phyloP scores from a whole-genome alignment of 2,888 invertebrate genomes.

The Zhengitettix transpicula region DNA sequence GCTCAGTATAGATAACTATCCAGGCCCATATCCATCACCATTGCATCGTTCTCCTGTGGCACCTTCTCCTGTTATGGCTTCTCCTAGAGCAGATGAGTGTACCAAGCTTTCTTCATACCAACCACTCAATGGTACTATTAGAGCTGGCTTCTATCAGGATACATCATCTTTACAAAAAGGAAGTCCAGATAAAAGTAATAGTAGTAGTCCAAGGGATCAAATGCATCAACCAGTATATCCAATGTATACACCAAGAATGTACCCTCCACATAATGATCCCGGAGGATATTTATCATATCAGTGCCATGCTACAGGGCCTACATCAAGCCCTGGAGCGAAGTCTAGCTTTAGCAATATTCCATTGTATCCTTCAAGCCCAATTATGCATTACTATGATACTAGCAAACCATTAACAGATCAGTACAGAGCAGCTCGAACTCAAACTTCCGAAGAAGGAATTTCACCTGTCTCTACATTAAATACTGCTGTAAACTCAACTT shows the following conservation, averaged over 20 bases:
- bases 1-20: constrained; percentile 37
- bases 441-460: constrained; percentile 1
- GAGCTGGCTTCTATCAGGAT: constrained; percentile 81
- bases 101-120: constrained; percentile 50
- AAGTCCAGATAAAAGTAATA: constrained; percentile 17
- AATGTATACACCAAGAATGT: constrained; percentile 7
- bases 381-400: constrained; percentile 37
- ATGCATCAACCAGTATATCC: constrained; percentile 7
- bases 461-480: too few species aligned
- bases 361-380: constrained; percentile 4
- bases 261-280: constrained; percentile 8
- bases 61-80: constrained; percentile 34
- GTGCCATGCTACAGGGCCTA: constrained; percentile 1
- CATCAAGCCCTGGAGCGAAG: not conserved
- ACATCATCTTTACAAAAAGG: constrained; percentile 26
- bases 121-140: constrained; percentile 62
- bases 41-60: constrained; percentile 48
- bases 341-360: not conserved
- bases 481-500: not conserved
- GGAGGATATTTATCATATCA: constrained; percentile 8
- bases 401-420: constrained; percentile 35
- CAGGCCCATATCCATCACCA: constrained; percentile 53
- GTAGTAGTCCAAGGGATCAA: constrained; percentile 8
- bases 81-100: constrained; percentile 51
- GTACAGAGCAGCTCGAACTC: constrained; percentile 19